Base-by-base conservation (phyloP, 1,140 invertebrate genomes). In the Drosophila pruinosa region DNA sequence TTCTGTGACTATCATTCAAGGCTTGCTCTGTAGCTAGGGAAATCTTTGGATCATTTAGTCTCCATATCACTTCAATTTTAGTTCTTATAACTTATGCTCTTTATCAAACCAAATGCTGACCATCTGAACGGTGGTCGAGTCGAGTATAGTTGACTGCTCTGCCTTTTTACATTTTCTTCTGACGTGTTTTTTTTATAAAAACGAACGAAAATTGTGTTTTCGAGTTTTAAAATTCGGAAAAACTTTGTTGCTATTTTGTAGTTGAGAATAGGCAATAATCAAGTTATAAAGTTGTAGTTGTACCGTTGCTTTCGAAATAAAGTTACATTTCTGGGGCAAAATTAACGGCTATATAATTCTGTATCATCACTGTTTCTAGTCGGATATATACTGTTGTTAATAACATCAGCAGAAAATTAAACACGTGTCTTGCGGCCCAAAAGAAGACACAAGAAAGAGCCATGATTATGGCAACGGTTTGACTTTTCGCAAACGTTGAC, bases 331-430 rank as follows among this genome's bases (percentile, higher is more conserved):
- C n/a, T 17, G 24, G 56, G 12, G n/a, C 21, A 61, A 17, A 31
- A 41, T 22, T 21, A 22, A 67, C 14, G n/a, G 58, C 38, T 47
- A 69, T 69, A 53, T 28, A 6, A 47, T 39, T 48, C 43, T 72
- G 21, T 24, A 67, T n/a, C 17, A 8, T 41, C 15, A 12, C 31
- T 14, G 12, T 17, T 31, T 45, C 43, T 24, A 45, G 24, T 21
- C 22, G 10, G 78, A 74, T 78, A 81, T 54, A 81, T 81, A 8
- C 4, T 45, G 80, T 72, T 85, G 72, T 79, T 83, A 83, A 85
- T 85, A 85, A 83, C 79, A 10, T 31, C 24, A 3, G 38, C 14
- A 31, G 54, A 47, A 72, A 76, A 62, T 72, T 41, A 65, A 52
- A 62, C 73, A 72, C 63, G 43, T 48, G 62, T 57, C 41, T 39